Conservation (phyloP, 2,797 vertebrate species). For the Bryconaethiops microstoma region DNA sequence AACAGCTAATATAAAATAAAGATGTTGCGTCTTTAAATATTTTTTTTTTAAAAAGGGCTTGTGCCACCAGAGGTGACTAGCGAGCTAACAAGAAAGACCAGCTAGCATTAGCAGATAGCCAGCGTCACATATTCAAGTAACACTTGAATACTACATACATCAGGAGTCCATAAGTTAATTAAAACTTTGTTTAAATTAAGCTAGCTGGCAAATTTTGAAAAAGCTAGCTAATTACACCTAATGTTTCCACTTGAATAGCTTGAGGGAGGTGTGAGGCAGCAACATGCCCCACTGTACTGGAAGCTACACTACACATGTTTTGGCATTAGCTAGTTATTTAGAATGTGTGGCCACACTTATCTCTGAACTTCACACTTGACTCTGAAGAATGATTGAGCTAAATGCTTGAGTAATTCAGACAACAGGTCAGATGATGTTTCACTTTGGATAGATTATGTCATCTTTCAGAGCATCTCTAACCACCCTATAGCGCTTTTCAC, state of each 20-base stretch:
- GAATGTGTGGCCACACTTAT: no score
- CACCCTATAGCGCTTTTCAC: not conserved
- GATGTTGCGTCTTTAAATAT: not conserved
- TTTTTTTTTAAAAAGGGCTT: no score
- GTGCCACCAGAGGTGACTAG: not conserved
- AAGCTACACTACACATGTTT: not conserved
- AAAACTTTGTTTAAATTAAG: not conserved
- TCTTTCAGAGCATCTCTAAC: not conserved
- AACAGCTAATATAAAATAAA: no score
- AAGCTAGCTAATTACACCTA: no score
- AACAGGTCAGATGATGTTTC: slow-evolving; percentile 12
- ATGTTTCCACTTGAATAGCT: not conserved
- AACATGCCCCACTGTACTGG: no score
- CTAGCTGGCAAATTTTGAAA: not conserved
- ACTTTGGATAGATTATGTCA: not conserved
- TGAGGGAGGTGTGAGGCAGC: not conserved
- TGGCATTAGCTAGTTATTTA: not conserved
- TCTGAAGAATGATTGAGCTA: no score
- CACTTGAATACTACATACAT: not conserved
- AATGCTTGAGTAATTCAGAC: not conserved
- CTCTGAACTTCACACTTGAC: no score
- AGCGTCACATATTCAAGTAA: no score
- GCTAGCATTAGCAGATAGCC: not conserved
- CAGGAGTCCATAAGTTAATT: not conserved
- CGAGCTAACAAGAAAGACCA: not conserved